Evolutionary conservation across 1,140 invertebrate species (phyloP).

Genomic region (Apis dorsata): DNA sequence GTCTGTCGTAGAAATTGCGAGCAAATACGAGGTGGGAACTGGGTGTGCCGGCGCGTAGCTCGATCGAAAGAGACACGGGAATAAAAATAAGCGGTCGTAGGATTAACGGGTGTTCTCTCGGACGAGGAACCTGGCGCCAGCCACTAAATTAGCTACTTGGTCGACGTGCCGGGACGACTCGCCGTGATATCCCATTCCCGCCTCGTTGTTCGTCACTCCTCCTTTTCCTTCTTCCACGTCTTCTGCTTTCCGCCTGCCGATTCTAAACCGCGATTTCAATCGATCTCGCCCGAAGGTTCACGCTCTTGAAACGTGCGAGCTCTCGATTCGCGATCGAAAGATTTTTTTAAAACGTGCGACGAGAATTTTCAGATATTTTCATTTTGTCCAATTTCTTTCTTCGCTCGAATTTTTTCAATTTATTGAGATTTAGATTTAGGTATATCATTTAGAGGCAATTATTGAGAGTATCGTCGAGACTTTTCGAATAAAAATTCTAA

Average conservation of each 20-base stretch:
- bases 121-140: slow-evolving; percentile 63
- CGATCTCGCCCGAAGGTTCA: neutral
- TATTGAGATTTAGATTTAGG: no score
- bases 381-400: neutral
- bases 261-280: slow-evolving; percentile 11
- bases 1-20: slow-evolving; percentile 46
- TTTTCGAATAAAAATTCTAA: no score
- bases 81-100: slow-evolving; percentile 54
- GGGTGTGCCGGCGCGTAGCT: slow-evolving; percentile 43
- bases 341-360: neutral
- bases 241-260: slow-evolving; percentile 21
- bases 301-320: neutral
- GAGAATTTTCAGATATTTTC: neutral
- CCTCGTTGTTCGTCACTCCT: slow-evolving; percentile 23
- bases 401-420: no score
- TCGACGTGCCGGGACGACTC: slow-evolving; percentile 42
- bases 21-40: slow-evolving; percentile 42
- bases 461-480: no score
- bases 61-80: slow-evolving; percentile 46
- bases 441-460: no score
- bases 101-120: slow-evolving; percentile 60
- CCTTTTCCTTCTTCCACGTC: slow-evolving; percentile 29
- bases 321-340: neutral
- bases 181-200: slow-evolving; percentile 44
- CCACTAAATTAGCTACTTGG: slow-evolving; percentile 60